Evolutionary conservation across 2,888 invertebrate species (phyloP), one percentile per base, ranked within the genome.

Genomic region (Falcaria lacertinaria): DNA sequence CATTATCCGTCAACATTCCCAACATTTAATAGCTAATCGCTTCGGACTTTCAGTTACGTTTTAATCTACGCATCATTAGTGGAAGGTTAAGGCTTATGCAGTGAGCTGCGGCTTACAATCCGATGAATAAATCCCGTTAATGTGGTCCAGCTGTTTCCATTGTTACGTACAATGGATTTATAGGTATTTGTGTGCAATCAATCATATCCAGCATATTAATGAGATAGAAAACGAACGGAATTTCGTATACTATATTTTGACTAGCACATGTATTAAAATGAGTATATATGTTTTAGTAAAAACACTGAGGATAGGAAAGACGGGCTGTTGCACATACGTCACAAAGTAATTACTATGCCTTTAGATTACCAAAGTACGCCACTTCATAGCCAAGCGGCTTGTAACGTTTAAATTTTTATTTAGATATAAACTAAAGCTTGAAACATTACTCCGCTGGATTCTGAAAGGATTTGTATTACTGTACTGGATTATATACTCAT

Each of bases 121-220:
- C 11, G 11, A 28, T 28, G 28, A 28, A 28, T 28, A 28, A 28
- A 28, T 28, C 28, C 28, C 28, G 11, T 28, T 28, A 11, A 28
- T 28, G 28, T 28, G 11, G n/a, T 28, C 11, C 28, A 28, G 28
- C 28, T 28, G 28, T 11, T 28, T 11, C 11, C 11, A 28, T 28
- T 28, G 28, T 28, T 28, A 28, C 28, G 1, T 11, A 28, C 28
- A 28, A 28, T 28, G 11, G 11, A 3, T 22, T 7, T 28, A 11
- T 28, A 28, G 7, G 28, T 28, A 28, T 47, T 45, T 48, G 43
- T 45, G 14, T 42, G 28, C 39, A 39, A 44, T 43, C 42, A 42
- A 28, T 28, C 28, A 28, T 28, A 11, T 7, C 11, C 19, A 19
- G 19, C 40, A 36, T 51, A 28, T 50, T n/a, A 52, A 52, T 54